phyloP scores from a whole-genome alignment of 1,140 invertebrate species.

The Ceratina calcarata region DNA sequence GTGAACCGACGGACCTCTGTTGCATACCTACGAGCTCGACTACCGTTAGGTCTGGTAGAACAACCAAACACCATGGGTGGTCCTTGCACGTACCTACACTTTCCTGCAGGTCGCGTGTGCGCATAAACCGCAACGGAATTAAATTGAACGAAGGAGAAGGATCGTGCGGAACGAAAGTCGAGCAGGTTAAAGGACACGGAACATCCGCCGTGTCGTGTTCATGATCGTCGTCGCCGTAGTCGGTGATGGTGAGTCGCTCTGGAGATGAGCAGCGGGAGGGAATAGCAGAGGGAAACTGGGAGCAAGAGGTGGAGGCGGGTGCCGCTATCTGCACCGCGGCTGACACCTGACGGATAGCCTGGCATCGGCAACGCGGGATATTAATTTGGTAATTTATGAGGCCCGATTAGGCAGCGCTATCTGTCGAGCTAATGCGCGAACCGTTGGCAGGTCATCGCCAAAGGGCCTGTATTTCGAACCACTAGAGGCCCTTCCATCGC shows the following conservation, averaged over 20 bases:
- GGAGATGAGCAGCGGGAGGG: conserved; percentile 42
- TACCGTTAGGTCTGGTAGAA: conserved; percentile 49
- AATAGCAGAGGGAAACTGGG: conserved; percentile 52
- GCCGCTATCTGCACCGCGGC: conserved; percentile 73
- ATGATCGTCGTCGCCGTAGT: conserved; percentile 1
- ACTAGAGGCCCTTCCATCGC: conserved; percentile 57
- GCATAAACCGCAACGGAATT: neutral
- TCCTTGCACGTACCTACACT: conserved; percentile 26
- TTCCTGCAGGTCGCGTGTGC: neutral
- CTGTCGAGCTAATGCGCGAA: conserved; percentile 77
- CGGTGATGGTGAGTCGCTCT: too few relatives aligned
- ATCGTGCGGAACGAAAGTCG: neutral
- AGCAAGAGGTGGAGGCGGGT: conserved; percentile 57
- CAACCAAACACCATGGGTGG: conserved; percentile 57
- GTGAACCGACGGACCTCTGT: conserved; percentile 28
- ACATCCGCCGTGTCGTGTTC: neutral
- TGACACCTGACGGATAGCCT: conserved; percentile 79
- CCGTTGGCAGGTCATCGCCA: conserved; percentile 76
- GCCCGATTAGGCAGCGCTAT: conserved; percentile 78
- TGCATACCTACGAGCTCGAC: conserved; percentile 47
- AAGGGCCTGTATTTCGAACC: conserved; percentile 64
- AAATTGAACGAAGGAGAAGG: neutral
- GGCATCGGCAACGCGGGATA: conserved; percentile 75
- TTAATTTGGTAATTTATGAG: conserved; percentile 81
- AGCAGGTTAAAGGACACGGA: neutral